Evolutionary conservation across 1,140 invertebrate genomes (phyloP), one percentile per base, ranked within the genome.

Genomic region (Heliconius himera): DNA sequence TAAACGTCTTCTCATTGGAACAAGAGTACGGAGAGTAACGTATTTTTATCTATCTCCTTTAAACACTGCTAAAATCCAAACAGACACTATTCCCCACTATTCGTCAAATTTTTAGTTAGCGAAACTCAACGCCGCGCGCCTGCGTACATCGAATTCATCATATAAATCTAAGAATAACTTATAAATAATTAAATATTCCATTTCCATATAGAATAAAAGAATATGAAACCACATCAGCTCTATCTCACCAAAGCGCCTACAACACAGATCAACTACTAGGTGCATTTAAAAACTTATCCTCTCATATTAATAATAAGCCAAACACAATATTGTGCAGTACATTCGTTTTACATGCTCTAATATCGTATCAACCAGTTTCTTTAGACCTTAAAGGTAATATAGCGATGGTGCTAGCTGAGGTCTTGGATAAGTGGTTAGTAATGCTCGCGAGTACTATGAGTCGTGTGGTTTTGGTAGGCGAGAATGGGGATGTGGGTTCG

Each of bases 231-330:
- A 86, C 83, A 18, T 82, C 93, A 71, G 82, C 91, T 0, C 78
- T 94, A 8, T 93, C 90, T 4, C 83, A 88, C 38, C 90, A 93
- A 88, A 94, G 92, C 80, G 87, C 91, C 79, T 94, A 93, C 83
- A 90, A 88, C 83, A 84, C 85, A 75, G 89, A 92, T 38, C 93
- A 93, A 74, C 81, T 94, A 0, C 76, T 94, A 38, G 90, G 90
- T 38, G 87, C 87, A 74, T 71, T 94, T 18, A 88, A 84, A 49
- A 71, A 78, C 36, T 41, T 93, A 56, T 80, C 82, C 0, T 76
- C 84, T 22, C 81, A 82, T 13, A 85, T 81, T 46, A 66, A 70
- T 29, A 72, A 81, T 3, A 90, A 89, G 33, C 84, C 85, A 0
- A 88, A 85, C 8, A 85, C 79, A 13, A 81, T 93, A 4, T 77